Percentiles rank a stretch among this genome's conserved stretches.
These are phyloP conservation scores for Auanema freiburgensis DNA, from an alignment of 2,888 invertebrate species.

Conservation along the genomic window DNA sequence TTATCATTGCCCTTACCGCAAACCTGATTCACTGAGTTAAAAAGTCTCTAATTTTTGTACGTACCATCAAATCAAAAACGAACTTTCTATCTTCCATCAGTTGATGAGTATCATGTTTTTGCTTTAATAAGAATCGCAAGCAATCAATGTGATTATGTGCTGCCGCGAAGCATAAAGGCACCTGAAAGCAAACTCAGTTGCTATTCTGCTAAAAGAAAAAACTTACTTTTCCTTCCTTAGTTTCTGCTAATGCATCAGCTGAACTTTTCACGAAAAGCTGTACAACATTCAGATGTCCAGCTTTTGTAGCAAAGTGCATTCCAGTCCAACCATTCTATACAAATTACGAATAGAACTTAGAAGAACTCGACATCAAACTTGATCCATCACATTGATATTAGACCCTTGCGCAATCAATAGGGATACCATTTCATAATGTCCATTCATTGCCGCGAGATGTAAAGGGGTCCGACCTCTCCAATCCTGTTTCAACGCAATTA, in stretches of 20 bases:
- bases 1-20: conserved; percentile 77
- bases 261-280: conserved; percentile 91
- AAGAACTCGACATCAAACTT: conserved; percentile 68
- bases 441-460: conserved; percentile 92
- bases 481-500: conserved; percentile 68
- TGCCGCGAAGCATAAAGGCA: conserved; percentile 94
- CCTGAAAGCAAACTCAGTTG: conserved; percentile 73
- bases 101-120: conserved; percentile 94
- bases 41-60: conserved; percentile 67
- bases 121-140: conserved; percentile 89
- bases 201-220: conserved; percentile 79
- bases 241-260: conserved; percentile 82
- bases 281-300: conserved; percentile 91
- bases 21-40: conserved; percentile 80
- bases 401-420: conserved; percentile 96
- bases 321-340: conserved; percentile 86
- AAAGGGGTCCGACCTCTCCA: conserved; percentile 76
- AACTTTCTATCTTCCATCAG: conserved; percentile 97
- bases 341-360: background rate
- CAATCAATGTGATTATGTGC: conserved; percentile 95
- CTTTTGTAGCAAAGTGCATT: conserved; percentile 88
- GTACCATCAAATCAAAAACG: conserved; percentile 88
- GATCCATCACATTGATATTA: conserved; percentile 95
- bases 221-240: conserved; percentile 86
- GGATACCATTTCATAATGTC: conserved; percentile 97